Evolutionary conservation across 2,888 invertebrate genomes (phyloP), one percentile per base, ranked within the genome.

Genomic region (Drosophila kokeensis): DNA sequence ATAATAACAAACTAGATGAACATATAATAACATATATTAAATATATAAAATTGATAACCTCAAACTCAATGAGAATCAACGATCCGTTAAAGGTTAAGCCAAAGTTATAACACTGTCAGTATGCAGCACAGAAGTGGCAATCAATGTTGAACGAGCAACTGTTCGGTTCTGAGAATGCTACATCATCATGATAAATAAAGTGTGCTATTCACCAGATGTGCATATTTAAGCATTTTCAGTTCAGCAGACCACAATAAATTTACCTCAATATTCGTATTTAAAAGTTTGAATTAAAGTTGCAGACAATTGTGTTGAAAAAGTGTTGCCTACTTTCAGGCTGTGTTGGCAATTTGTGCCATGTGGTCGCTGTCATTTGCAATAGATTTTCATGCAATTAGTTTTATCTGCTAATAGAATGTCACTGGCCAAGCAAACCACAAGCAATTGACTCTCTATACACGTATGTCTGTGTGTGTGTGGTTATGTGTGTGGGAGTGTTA

Each of bases 361-460:
- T 78, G 63, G 57, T 63, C 76, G 68, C 59, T 80, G 76, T 76
- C 78, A 70, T 76, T 71, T 72, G 57, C 79, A 79, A 73, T 82
- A 71, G 64, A 73, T 65, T 79, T 76, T 58, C 72, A 74, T 85
- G 78, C 73, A 82, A 89, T 84, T 84, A 87, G 73, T 77, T 77
- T 74, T 69, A 63, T 72, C 73, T 84, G 73, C 79, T 73, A 87
- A 84, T 79, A 72, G 84, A 83, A 73, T 83, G 79, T 72, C 79
- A 81, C 69, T 64, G 69, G 32, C 80, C 76, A 69, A 65, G 53
- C 70, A 60, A 75, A 69, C 81, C 82, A 66, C 86, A 81, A 71
- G 54, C 76, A 82, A 83, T 82, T 69, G 76, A 74, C 66, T 73
- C 57, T 34, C 55, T 42, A 34, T 36, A 38, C 13, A 54, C 36